Conservation (phyloP, 2,888 invertebrate genomes). For the Dicyrtoma fusca region DNA sequence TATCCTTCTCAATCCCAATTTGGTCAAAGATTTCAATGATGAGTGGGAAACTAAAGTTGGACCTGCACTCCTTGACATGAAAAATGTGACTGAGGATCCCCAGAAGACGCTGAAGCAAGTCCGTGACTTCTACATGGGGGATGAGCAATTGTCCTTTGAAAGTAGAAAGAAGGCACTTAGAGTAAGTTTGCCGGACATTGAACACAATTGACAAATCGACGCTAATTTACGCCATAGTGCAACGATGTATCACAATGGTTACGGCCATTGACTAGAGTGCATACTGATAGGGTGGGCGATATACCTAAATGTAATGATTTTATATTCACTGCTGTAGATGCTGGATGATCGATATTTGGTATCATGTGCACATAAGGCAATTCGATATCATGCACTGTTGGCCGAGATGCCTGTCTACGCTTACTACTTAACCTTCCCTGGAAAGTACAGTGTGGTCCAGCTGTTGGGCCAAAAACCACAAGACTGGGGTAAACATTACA, state of each 20-base stretch:
- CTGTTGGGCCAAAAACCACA: conserved; percentile 48
- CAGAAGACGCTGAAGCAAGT: conserved; percentile 30
- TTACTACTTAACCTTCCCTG: conserved; percentile 47
- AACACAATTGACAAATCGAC: no score
- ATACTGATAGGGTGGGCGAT: neutral
- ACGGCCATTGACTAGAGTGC: no score
- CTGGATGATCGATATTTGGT: conserved; percentile 50
- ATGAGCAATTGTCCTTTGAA: conserved; percentile 44
- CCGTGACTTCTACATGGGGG: conserved; percentile 46
- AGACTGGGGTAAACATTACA: conserved; percentile 56
- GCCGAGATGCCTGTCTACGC: conserved; percentile 49
- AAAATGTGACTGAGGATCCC: conserved; percentile 26
- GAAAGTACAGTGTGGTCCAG: conserved; percentile 51
- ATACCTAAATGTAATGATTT: neutral
- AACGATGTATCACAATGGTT: neutral
- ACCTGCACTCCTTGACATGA: conserved; percentile 49
- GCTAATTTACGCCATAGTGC: no score
- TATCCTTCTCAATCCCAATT: conserved; percentile 41
- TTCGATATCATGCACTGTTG: conserved; percentile 48
- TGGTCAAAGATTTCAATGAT: conserved; percentile 44
- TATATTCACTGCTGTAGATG: conserved; percentile 50
- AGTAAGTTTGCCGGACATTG: conserved; percentile 41
- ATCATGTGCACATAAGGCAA: conserved; percentile 50
- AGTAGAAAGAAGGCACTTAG: conserved; percentile 43
- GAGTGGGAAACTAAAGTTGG: conserved; percentile 51